A percentile compares a stretch with the other conserved stretches of the same genome.
Evolutionary conservation across 2,888 invertebrate genomes (phyloP).

Genomic region (Drosophila phalerata): DNA sequence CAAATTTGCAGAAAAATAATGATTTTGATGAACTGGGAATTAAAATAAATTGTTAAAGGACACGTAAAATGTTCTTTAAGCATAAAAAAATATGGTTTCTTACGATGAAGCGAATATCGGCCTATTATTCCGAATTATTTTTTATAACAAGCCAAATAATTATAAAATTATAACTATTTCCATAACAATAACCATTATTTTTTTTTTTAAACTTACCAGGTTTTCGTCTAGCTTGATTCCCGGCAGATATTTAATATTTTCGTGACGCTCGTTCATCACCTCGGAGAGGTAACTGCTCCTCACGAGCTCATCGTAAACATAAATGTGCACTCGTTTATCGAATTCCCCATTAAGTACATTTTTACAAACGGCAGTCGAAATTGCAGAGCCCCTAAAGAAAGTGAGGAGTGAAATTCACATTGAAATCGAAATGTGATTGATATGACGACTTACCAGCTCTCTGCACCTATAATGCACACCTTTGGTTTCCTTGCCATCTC

Average conservation of each 20-base stretch:
- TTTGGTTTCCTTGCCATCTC: slow-evolving; percentile 57
- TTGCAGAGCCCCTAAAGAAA: slow-evolving; percentile 65
- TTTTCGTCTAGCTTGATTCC: slow-evolving; percentile 66
- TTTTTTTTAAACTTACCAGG: slow-evolving; percentile 70
- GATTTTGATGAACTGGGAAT: too few species aligned
- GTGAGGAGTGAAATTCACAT: too few species aligned
- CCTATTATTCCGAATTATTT: too few species aligned
- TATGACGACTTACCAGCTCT: slow-evolving; percentile 60
- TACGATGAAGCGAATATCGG: too few species aligned
- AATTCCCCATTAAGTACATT: slow-evolving; percentile 49
- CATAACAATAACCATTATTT: too few species aligned
- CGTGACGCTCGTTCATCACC: slow-evolving; percentile 68
- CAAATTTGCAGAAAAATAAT: not conserved
- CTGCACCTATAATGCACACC: slow-evolving; percentile 74
- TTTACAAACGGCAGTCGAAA: slow-evolving; percentile 66
- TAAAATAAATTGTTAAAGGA: too few species aligned
- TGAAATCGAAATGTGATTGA: not conserved
- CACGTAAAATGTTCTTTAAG: too few species aligned
- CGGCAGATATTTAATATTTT: slow-evolving; percentile 77
- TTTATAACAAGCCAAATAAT: too few species aligned
- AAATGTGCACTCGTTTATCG: slow-evolving; percentile 69
- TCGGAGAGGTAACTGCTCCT: slow-evolving; percentile 51
- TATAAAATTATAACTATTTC: too few species aligned
- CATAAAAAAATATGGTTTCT: too few species aligned
- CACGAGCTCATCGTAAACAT: slow-evolving; percentile 70